Percentiles rank a stretch among this genome's conserved stretches.
phyloP scores from a whole-genome alignment of 1,140 invertebrate species.

The Cylas formicarius region DNA sequence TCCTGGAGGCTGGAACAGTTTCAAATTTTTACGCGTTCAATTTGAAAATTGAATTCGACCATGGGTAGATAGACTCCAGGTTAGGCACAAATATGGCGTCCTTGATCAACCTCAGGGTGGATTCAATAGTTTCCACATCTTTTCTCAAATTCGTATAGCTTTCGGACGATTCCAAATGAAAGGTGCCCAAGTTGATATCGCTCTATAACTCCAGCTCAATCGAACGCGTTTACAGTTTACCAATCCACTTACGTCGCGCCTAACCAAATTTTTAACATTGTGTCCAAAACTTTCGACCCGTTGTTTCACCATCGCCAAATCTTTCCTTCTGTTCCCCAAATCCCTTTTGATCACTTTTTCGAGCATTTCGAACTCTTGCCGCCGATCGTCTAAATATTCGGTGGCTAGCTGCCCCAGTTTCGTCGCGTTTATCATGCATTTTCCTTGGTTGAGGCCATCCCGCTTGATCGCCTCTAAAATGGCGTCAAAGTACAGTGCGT shows the following conservation, averaged over 20 bases:
- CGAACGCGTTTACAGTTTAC: constrained; percentile 6
- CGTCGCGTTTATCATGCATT: constrained; percentile 50
- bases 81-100: constrained; percentile 43
- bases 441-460: constrained; percentile 50
- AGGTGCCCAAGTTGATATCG: constrained; percentile 39
- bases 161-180: constrained; percentile 24
- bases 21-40: constrained; percentile 6
- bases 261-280: constrained; percentile 50
- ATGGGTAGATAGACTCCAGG: constrained; percentile 44
- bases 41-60: constrained; percentile 32
- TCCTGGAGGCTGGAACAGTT: constrained; percentile 47
- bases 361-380: constrained; percentile 49
- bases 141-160: constrained; percentile 44
- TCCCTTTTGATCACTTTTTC: constrained; percentile 50
- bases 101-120: constrained; percentile 47
- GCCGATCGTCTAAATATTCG: constrained; percentile 54
- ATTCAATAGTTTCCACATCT: constrained; percentile 45
- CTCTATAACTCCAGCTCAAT: constrained; percentile 37
- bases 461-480: constrained; percentile 48
- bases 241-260: constrained; percentile 47
- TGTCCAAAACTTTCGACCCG: constrained; percentile 50
- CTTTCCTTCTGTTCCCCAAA: constrained; percentile 52
- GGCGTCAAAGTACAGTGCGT: constrained; percentile 52
- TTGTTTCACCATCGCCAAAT: constrained; percentile 45
- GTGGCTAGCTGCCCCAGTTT: constrained; percentile 55